Conservation (phyloP, 2,113 vertebrate genomes). For the Ia io region DNA sequence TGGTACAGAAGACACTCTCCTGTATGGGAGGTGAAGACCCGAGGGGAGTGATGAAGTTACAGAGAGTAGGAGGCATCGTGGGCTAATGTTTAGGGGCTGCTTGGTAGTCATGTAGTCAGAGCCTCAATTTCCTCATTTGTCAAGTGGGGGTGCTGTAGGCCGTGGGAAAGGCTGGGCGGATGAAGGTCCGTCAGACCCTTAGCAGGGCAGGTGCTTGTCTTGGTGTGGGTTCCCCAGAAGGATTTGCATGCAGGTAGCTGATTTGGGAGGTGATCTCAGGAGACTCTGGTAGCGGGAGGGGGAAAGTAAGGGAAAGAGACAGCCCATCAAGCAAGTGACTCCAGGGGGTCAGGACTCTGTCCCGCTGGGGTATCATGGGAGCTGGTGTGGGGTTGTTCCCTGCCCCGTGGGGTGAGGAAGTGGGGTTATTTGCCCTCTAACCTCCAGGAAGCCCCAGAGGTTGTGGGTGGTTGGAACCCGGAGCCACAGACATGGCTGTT, state of each 20-base stretch:
- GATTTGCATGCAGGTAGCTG: not conserved
- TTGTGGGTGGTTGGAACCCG: accelerated
- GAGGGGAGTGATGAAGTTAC: no score
- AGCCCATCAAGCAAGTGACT: not conserved
- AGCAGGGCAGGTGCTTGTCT: not conserved
- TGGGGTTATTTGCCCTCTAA: not conserved
- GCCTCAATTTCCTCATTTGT: not conserved
- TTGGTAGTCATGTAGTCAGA: not conserved
- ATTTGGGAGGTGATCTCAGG: not conserved
- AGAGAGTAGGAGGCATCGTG: not conserved
- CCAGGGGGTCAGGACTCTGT: not conserved
- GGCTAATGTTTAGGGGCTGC: not conserved
- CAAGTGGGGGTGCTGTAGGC: not conserved
- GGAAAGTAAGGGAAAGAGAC: not conserved
- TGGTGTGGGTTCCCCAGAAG: not conserved
- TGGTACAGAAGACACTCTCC: not conserved
- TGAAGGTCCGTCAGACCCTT: not conserved
- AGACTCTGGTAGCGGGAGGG: not conserved
- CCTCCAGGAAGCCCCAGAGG: not conserved
- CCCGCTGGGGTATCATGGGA: not conserved
- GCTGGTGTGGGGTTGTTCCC: not conserved
- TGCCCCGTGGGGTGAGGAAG: not conserved
- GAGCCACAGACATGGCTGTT: accelerated
- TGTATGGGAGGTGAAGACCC: not conserved
- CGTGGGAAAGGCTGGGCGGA: not conserved